phyloP scores from a whole-genome alignment of 2,888 invertebrate genomes.

The Tiliacea citrago region DNA sequence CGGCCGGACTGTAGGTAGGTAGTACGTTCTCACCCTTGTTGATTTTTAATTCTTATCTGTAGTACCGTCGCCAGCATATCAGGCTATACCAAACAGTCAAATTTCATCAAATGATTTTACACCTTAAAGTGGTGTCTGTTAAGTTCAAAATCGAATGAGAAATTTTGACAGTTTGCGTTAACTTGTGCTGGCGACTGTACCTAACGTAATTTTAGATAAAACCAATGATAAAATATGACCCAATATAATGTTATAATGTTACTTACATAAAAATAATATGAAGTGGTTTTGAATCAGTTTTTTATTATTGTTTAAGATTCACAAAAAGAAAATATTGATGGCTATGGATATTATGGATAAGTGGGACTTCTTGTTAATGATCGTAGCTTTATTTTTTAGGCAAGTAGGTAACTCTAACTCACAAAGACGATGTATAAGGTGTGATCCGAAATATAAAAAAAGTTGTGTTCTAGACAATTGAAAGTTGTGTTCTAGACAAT shows the following conservation, averaged over 20 bases:
- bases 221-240: slow-evolving; percentile 33
- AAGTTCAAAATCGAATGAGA: no score
- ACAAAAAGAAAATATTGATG: not conserved
- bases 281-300: slow-evolving; percentile 14
- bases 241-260: slow-evolving; percentile 28
- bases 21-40: no score
- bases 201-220: slow-evolving; percentile 23
- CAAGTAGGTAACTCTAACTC: not conserved
- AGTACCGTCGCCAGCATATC: not conserved
- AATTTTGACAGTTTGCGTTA: no score
- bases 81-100: no score
- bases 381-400: not conserved
- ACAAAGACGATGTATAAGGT: not conserved
- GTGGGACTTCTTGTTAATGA: not conserved
- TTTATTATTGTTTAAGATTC: not conserved
- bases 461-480: not conserved
- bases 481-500: no score
- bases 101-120: no score
- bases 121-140: no score
- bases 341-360: not conserved
- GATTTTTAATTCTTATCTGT: slow-evolving; percentile 13
- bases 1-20: no score
- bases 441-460: not conserved
- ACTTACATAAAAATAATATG: not conserved
- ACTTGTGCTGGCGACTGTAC: no score